These are phyloP conservation scores for Hirundichthys speculiger DNA, from an alignment of 2,113 vertebrate species.

Conservation along the genomic window DNA sequence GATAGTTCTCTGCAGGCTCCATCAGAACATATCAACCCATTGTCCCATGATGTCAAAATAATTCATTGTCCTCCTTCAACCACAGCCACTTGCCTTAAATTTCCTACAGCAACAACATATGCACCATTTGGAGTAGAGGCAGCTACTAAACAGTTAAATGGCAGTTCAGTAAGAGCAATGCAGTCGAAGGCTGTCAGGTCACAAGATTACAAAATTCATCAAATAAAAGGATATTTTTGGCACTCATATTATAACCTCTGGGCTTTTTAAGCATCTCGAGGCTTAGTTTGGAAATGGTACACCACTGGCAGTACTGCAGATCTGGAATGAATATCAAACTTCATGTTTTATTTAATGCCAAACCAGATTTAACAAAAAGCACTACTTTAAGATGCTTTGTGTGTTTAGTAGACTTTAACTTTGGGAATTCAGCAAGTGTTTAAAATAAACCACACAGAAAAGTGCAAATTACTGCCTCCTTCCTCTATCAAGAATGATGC, in stretches of 20 bases:
- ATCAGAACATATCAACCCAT: too few relatives aligned
- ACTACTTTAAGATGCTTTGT: too few relatives aligned
- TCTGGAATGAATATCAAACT: background rate
- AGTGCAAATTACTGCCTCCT: too few relatives aligned
- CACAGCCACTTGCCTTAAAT: background rate
- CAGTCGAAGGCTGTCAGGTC: slow-evolving; percentile 12
- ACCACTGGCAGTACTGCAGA: background rate
- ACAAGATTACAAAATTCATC: slow-evolving; percentile 30
- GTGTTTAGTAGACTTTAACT: too few relatives aligned
- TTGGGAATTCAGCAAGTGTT: too few relatives aligned
- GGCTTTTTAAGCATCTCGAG: slow-evolving; percentile 11
- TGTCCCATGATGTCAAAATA: too few relatives aligned
- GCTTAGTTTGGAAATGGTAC: background rate
- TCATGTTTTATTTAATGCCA: background rate
- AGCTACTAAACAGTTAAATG: slow-evolving; percentile 26
- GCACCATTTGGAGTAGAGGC: slow-evolving; percentile 8
- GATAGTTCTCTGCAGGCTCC: too few relatives aligned
- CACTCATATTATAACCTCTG: slow-evolving; percentile 2
- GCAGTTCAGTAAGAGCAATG: slow-evolving; percentile 22
- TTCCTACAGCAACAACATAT: background rate
- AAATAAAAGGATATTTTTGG: slow-evolving; percentile 18
- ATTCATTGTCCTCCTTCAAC: background rate
- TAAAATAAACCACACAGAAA: too few relatives aligned
- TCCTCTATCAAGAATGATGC: background rate
- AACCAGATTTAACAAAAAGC: too few relatives aligned